These are phyloP conservation scores for Polyergus mexicanus DNA, from an alignment of 1,140 invertebrate species.

Conservation along the genomic window DNA sequence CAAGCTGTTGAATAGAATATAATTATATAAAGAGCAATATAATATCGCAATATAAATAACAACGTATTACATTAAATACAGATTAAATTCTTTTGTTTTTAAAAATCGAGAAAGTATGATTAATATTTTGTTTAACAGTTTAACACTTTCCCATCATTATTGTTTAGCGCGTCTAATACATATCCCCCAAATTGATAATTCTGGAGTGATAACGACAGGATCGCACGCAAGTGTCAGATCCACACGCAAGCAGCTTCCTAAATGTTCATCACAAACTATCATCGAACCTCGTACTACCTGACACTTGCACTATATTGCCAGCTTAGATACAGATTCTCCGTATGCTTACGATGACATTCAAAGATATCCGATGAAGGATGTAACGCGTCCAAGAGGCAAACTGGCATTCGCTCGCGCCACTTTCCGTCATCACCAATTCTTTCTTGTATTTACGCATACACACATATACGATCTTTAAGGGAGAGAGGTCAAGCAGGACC, in stretches of 20 bases:
- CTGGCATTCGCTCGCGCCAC: not conserved
- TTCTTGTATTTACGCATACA: slow-evolving; percentile 26
- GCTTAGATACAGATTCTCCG: not conserved
- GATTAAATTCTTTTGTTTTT: not conserved
- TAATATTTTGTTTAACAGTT: not conserved
- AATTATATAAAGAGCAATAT: not conserved
- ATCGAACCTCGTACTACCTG: slow-evolving; percentile 28
- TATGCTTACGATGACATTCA: slow-evolving; percentile 18
- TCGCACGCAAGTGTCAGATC: slow-evolving; percentile 42
- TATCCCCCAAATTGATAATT: not conserved
- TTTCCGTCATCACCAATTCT: not conserved
- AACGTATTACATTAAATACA: not conserved
- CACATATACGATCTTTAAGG: slow-evolving; percentile 11
- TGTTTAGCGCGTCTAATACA: not conserved
- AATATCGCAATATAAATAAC: not conserved
- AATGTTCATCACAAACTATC: slow-evolving; percentile 12
- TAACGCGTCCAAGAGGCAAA: slow-evolving; percentile 37
- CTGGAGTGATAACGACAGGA: slow-evolving; percentile 5
- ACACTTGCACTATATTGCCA: slow-evolving; percentile 25
- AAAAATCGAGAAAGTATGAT: not conserved
- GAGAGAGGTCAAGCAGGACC: slow-evolving; percentile 65
- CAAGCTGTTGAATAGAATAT: not conserved
- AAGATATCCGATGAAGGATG: slow-evolving; percentile 10
- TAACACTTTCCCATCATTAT: not conserved
- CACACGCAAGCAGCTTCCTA: slow-evolving; percentile 27